phyloP scores from a whole-genome alignment of 2,888 invertebrate species.

The Andrena hattorfiana region DNA sequence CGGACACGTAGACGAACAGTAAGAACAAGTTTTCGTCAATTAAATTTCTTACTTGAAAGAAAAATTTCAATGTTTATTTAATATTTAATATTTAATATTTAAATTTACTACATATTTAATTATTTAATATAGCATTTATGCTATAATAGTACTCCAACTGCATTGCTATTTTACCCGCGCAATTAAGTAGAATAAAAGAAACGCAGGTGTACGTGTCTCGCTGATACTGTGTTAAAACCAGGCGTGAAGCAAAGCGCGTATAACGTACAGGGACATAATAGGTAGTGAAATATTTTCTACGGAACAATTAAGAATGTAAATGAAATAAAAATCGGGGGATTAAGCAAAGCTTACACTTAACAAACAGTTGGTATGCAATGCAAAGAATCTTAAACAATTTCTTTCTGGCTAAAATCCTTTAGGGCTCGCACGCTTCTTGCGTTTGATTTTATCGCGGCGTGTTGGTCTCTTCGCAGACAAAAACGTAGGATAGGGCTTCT shows the following conservation, averaged over 20 bases:
- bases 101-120: no score
- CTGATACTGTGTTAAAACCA: background rate
- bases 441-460: background rate
- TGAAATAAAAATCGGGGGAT: background rate
- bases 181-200: no score
- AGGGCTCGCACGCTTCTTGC: no score
- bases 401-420: conserved; percentile 9
- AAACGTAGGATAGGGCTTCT: background rate
- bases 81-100: no score
- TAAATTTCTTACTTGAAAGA: no score
- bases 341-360: background rate
- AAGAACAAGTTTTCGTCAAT: no score
- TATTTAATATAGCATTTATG: no score
- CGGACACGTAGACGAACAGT: background rate
- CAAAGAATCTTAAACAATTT: conserved; percentile 67
- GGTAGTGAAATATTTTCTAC: background rate
- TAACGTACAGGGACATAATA: no score
- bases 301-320: background rate
- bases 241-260: no score
- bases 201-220: background rate
- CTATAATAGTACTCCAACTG: no score
- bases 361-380: conserved; percentile 61
- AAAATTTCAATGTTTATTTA: no score
- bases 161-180: no score
- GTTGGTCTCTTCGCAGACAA: background rate